Evolutionary conservation across 2,888 invertebrate genomes (phyloP), one percentile per base, ranked within the genome.

Genomic region (Meghimatium bilineatum): DNA sequence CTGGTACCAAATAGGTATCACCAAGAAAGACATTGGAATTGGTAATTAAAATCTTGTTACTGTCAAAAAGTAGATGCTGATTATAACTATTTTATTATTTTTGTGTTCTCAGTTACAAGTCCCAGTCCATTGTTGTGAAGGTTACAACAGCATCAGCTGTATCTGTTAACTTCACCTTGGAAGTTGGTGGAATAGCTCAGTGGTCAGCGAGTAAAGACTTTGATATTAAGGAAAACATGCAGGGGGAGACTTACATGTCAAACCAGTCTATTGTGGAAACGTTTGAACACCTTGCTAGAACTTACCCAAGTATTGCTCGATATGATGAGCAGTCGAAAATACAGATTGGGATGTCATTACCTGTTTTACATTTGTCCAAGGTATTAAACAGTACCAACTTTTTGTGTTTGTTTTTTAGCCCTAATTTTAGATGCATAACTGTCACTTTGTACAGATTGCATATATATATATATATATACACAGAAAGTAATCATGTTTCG

Each of bases 151-250:
- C 90, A 52, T 95, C 95, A 0, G 95, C 95, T 0, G 92, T 95
- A 71, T 95, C 95, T 81, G 94, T 96, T 86, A 96, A 97, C 94
- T 96, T 97, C 90, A 96, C 96, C 0, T 94, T 98, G 72, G 96
- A 96, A 95, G 85, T 86, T 32, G 86, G 87, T 20, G 86, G 86
- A 26, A 75, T 88, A 0, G 95, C 96, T n/a, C 96, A 96, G 91
- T 98, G 97, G 97, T 95, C 94, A 0, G 86, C 87, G 60, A 86
- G 87, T 36, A 82, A 93, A 49, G 94, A 95, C 88, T 94, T 93
- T 88, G 91, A 88, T 72, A 91, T 94, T 69, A 83, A 85, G 6
- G 91, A 92, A 72, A 95, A 94, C 95, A 89, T 94, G 85, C 88
- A 88, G 44, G 88, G 80, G 34, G 95, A 95, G 0, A 94, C 94